Evolutionary conservation across 2,888 invertebrate species (phyloP).

Genomic region (Hedya salicella): DNA sequence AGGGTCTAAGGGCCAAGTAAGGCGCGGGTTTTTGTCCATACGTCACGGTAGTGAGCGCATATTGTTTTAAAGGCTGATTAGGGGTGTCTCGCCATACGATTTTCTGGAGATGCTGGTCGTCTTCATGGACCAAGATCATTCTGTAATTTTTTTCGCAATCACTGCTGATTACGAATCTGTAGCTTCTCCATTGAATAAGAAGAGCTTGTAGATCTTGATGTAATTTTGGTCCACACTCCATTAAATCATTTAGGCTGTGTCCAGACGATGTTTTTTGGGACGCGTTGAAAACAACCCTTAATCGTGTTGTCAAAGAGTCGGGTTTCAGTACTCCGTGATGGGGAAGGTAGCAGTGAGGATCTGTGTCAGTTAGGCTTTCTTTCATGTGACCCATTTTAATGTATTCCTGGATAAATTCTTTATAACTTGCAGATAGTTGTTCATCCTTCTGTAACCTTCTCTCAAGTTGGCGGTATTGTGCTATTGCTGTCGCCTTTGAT

Average conservation of each 20-base stretch:
- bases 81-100: background rate
- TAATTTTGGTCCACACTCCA: conserved; percentile 5
- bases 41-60: background rate
- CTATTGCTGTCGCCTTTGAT: background rate
- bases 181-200: background rate
- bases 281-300: background rate
- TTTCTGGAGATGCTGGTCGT: too few species aligned
- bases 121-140: too few species aligned
- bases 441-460: background rate
- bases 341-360: too few species aligned
- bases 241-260: conserved; percentile 1
- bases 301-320: background rate
- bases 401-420: background rate
- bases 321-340: too few species aligned
- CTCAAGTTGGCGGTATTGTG: background rate
- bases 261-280: background rate
- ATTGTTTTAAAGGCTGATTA: background rate
- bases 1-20: background rate
- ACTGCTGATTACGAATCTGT: background rate
- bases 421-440: background rate
- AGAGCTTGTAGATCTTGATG: conserved; percentile 7
- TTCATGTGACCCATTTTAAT: background rate
- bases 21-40: background rate
- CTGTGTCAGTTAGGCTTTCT: too few species aligned
- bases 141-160: conserved; percentile 1